Evolutionary conservation across 2,797 vertebrate genomes (phyloP).

Genomic region (Helostoma temminkii): DNA sequence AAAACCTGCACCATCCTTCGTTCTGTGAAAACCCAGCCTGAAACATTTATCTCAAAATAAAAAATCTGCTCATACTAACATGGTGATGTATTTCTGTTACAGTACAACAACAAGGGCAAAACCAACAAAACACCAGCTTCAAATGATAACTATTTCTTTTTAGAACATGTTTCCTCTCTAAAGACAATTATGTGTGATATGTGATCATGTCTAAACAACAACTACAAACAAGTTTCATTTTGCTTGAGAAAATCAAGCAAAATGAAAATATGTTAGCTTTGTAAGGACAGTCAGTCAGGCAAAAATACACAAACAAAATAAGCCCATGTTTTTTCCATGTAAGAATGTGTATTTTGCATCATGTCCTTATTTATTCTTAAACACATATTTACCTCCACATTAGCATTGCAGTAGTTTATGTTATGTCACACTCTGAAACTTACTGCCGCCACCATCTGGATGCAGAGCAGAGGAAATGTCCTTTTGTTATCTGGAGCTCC

Average conservation of each 20-base stretch:
- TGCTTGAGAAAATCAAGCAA: neutral
- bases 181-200: neutral
- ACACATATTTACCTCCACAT: constrained; percentile 13
- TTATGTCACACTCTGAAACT: constrained; percentile 42
- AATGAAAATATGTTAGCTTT: no score
- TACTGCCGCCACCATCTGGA: constrained; percentile 67
- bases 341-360: neutral
- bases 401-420: constrained; percentile 22
- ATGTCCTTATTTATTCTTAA: neutral
- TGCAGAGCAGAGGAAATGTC: constrained; percentile 12
- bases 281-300: neutral
- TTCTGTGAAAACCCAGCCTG: neutral
- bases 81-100: neutral
- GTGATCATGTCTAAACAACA: neutral
- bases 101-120: no score
- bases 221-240: neutral
- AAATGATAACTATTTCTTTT: no score
- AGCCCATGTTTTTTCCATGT: no score
- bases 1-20: neutral
- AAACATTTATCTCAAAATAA: neutral
- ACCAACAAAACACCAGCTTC: neutral
- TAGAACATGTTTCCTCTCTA: no score
- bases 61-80: neutral
- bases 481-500: constrained; percentile 13
- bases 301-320: neutral